phyloP scores from a whole-genome alignment of 2,113 vertebrate genomes.

The Pandion haliaetus region DNA sequence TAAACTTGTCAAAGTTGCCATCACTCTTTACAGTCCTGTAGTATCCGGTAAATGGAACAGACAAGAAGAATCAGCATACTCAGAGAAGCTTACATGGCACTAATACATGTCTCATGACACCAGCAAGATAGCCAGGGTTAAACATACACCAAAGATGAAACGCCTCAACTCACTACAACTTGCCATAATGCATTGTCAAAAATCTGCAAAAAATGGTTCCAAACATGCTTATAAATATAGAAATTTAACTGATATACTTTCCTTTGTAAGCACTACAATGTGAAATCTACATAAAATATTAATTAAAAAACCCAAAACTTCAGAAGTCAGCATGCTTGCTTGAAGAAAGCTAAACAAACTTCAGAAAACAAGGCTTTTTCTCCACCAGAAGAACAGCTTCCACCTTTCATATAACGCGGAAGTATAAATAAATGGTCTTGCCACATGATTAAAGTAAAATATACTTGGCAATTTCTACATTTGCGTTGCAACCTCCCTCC shows the following conservation, averaged over 20 bases:
- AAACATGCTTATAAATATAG: neutral
- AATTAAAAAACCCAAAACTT: neutral
- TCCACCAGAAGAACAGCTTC: neutral
- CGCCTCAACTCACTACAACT: neutral
- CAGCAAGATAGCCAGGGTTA: neutral
- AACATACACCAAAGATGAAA: neutral
- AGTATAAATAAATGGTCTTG: neutral
- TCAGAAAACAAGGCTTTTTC: neutral
- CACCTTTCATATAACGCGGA: neutral
- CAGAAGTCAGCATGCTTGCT: neutral
- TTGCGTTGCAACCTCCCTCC: neutral
- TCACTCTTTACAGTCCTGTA: neutral
- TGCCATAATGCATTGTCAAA: neutral
- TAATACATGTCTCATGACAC: too few species aligned
- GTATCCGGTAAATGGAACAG: too few species aligned
- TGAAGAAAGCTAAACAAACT: neutral
- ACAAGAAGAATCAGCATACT: neutral
- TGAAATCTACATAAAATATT: neutral
- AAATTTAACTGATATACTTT: neutral
- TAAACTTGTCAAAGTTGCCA: too few species aligned
- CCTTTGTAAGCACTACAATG: neutral
- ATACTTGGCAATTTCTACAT: neutral
- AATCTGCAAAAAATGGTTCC: neutral
- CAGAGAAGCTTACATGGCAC: neutral
- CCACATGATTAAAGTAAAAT: neutral